Evolutionary conservation across 1,140 invertebrate genomes (phyloP), one percentile per base, ranked within the genome.

Genomic region (Drosophila bipectinata): DNA sequence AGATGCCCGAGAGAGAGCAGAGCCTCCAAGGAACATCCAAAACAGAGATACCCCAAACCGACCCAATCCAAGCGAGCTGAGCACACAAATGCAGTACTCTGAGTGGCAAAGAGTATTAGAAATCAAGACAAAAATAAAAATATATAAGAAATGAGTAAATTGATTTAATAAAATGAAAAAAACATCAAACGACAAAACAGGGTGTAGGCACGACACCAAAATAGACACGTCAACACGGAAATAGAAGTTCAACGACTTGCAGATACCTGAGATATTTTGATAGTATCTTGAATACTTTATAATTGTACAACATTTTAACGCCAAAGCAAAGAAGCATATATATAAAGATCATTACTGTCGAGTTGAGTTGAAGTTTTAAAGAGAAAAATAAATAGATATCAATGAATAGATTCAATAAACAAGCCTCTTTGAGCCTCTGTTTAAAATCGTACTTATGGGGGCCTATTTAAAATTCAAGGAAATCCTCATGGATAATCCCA

Each of bases 91-190:
- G 30, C 15, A 54, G 66, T 30, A 48, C 64, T 67, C 53, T n/a
- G 28, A 44, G 26, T 56, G 48, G 28, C 39, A 60, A 32, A 67
- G 68, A 63, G 58, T 55, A 82, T 87, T 72, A 63, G 83, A 67
- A 61, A 68, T 72, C 71, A 77, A 88, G 82, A 87, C 71, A 82
- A 79, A 87, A 80, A 87, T 82, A 87, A 66, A 87, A 88, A 85
- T 72, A 88, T 88, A 77, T 62, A 88, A 72, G 79, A 77, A 87
- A 87, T 87, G 79, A 77, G 79, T 72, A 73, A 79, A 87, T 87
- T 87, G 83, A 87, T 87, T 87, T 87, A 88, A 87, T 87, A 87
- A 88, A 88, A 84, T 66, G 79, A 79, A 72, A 82, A 88, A 44
- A 8, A 44, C n/a, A 83, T 76, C 72, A 83, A 68, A 77, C 63